Base-by-base conservation (phyloP, 1,140 invertebrate species). In the Listronotus bonariensis region DNA sequence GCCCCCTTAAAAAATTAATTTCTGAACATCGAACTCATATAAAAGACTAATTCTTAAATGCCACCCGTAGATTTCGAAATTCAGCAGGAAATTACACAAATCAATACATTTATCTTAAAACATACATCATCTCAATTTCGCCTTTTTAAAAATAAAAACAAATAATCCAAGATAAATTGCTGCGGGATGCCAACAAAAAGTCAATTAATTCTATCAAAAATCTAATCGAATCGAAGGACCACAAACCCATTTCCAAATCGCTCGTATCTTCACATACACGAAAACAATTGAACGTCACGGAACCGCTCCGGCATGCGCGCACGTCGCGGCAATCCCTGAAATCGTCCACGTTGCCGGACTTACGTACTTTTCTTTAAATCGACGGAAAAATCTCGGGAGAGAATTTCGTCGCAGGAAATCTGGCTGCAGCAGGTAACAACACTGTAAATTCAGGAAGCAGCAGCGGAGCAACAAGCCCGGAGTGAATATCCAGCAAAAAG, bases 221-320 rank as follows among this genome's bases (percentile, higher is more conserved):
- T 34, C 40, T 20, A 58, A 34, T 58, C 43, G 55, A 26, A 48
- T n/a, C 10, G 20, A 26, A 26, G 20, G 20, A 26, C 40, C 38
- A 15, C 42, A 18, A 58, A 58, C 46, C 41, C 54, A 26, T 41
- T 59, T 49, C 32, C 42, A 49, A 59, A 49, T 48, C 58, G 18
- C 45, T 58, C 43, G 20, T 26, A 26, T 26, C 20, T 26, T 26
- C 5, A 26, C 20, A 48, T 17, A 46, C 11, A 60, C 36, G 18
- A 62, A 53, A 62, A 62, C 59, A 62, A 62, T 53, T 49, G 51
- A 43, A 52, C 59, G 59, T 62, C 51, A 62, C 59, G 51, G 59
- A 62, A 26, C 49, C 51, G 59, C 34, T 62, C 18, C 59, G 51
- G 41, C 59, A 62, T 62, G 59, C 59, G 59, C 58, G 58, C 45